Base-by-base conservation (phyloP, 2,797 vertebrate species). In the Avahi laniger region DNA sequence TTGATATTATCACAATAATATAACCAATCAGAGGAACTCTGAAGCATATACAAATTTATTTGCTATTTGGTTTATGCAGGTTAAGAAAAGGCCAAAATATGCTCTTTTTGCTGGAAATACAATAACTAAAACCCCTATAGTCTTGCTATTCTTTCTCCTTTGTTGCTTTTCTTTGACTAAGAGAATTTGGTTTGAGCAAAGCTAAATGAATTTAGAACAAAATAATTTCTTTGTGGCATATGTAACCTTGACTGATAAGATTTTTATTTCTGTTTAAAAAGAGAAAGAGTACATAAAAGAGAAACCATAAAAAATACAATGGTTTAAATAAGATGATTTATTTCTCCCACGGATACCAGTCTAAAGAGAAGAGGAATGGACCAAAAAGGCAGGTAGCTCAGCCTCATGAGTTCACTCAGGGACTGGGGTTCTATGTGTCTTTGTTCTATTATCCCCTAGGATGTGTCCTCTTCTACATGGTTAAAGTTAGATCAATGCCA, bases 21-120 rank as follows among this genome's bases (percentile, higher is more conserved):
- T 95, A 96, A 92, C 52, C 52, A 90, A 79, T 93, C 50, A 89
- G 85, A 93, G 81, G 87, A 96, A 91, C 91, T 93, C 70, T 35
- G 52, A 97, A 95, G 61, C 48, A 61, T 92, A 80, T 80, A 67
- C 76, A 94, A 82, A 75, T 95, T 43, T 91, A 93, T 84, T 90
- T 97, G 65, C 82, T 95, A 75, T 30, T 85, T 84, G 63, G 24
- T 85, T 95, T 97, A 84, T 93, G 20, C 41, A 90, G 28, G 22
- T 95, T 92, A 78, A 95, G 48, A 79, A 92, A 59, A 96, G 13
- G 17, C 88, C 94, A 22, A 79, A 82, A 91, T 90, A 63, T 20
- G 8, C 1, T 84, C 7, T 57, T 75, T 95, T 96, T 88, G 28
- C 18, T 79, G 38, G 28, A 95, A 97, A 78, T 93, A 63, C 4